Percentiles rank a stretch among this genome's conserved stretches.
Conservation (phyloP, 1,140 invertebrate species). For the Carcinoscorpius rotundicauda region DNA sequence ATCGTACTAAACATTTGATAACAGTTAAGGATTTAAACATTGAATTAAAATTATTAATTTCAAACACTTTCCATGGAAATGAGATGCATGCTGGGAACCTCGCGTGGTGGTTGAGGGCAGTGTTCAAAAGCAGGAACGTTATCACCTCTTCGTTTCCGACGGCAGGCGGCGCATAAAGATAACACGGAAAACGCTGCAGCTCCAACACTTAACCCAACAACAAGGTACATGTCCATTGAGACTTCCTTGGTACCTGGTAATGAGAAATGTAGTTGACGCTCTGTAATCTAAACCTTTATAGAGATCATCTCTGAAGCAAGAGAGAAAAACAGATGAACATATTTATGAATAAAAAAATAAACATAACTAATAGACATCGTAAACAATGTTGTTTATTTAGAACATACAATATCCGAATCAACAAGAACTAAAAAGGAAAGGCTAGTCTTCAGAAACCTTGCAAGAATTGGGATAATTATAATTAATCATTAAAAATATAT, state of each 20-base stretch:
- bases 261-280: no score
- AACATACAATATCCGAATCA: no score
- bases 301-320: no score
- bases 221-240: slow-evolving; percentile 23
- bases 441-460: no score
- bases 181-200: slow-evolving; percentile 20
- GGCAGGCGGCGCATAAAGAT: slow-evolving; percentile 28
- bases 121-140: slow-evolving; percentile 21
- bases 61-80: slow-evolving; percentile 43
- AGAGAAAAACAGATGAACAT: slow-evolving; percentile 45
- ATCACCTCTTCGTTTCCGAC: slow-evolving; percentile 26
- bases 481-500: no score
- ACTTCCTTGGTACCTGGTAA: no score
- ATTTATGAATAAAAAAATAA: slow-evolving; percentile 59
- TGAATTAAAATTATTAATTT: slow-evolving; percentile 12
- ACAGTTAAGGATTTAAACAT: no score
- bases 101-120: slow-evolving; percentile 36
- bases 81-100: slow-evolving; percentile 40
- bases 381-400: slow-evolving; percentile 46
- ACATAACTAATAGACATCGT: slow-evolving; percentile 55
- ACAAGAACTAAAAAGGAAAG: no score
- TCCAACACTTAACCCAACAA: slow-evolving; percentile 22
- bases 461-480: no score
- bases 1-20: no score
- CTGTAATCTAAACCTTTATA: no score